Conservation (phyloP, 2,888 invertebrate genomes). For the Agriopis leucophaearia region DNA sequence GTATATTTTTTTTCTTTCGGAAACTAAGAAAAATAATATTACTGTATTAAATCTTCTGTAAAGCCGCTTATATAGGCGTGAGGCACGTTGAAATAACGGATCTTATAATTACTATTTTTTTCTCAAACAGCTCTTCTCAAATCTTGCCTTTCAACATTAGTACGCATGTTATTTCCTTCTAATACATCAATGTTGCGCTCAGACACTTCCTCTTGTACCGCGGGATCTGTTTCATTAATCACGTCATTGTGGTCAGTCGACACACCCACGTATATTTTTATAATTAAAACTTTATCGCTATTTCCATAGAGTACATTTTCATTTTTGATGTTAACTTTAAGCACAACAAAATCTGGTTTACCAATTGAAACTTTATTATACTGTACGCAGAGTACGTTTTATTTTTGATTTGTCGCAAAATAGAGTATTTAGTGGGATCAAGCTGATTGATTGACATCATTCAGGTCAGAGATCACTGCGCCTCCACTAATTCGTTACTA, state of each 20-base stretch:
- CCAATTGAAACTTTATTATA: conserved; percentile 52
- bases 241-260: conserved; percentile 69
- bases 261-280: conserved; percentile 48
- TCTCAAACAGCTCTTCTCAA: background rate
- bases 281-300: conserved; percentile 51
- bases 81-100: background rate
- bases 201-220: conserved; percentile 70
- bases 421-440: conserved; percentile 73
- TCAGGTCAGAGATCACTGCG: conserved; percentile 74
- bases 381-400: conserved; percentile 51
- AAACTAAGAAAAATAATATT: no score
- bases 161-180: conserved; percentile 30
- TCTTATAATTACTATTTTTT: conserved; percentile 1
- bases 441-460: conserved; percentile 78
- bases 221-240: conserved; percentile 76
- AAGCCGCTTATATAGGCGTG: no score
- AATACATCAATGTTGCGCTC: conserved; percentile 72
- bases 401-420: conserved; percentile 49
- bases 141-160: background rate
- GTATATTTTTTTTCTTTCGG: no score
- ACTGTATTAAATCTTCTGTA: no score
- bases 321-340: conserved; percentile 55
- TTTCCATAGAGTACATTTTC: conserved; percentile 50
- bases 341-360: conserved; percentile 42
- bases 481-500: conserved; percentile 70